Percentiles rank a stretch among this genome's conserved stretches.
These are phyloP conservation scores for Platerodrilus igneus DNA, from an alignment of 2,888 invertebrate genomes.

Conservation along the genomic window DNA sequence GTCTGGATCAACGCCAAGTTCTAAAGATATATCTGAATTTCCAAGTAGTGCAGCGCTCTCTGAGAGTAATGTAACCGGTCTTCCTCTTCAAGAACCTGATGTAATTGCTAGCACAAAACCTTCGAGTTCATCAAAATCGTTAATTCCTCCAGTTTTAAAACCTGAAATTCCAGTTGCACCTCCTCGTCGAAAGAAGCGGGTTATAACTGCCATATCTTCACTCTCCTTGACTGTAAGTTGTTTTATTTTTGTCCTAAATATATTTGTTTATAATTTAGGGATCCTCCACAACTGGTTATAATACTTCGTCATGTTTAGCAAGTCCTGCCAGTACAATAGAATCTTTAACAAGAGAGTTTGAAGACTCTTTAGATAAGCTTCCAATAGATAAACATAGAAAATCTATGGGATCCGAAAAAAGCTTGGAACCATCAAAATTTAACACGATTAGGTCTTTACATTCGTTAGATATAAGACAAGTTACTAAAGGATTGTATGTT, in stretches of 20 bases:
- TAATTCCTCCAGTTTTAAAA: slow-evolving; percentile 21
- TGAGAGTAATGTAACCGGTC: slow-evolving; percentile 26
- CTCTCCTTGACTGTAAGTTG: slow-evolving; percentile 33
- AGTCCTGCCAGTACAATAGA: slow-evolving; percentile 77
- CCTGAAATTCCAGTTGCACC: slow-evolving; percentile 63
- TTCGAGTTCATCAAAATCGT: slow-evolving; percentile 43
- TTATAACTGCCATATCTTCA: slow-evolving; percentile 39
- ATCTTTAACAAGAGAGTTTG: slow-evolving; percentile 74
- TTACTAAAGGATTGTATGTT: slow-evolving; percentile 54
- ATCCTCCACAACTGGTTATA: slow-evolving; percentile 36
- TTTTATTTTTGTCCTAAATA: neutral
- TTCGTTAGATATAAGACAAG: slow-evolving; percentile 45
- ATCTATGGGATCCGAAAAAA: slow-evolving; percentile 14
- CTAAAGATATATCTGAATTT: slow-evolving; percentile 42
- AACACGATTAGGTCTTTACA: slow-evolving; percentile 37
- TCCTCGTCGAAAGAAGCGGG: slow-evolving; percentile 73
- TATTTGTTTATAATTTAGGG: slow-evolving; percentile 29
- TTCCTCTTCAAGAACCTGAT: slow-evolving; percentile 76
- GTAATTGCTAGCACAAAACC: slow-evolving; percentile 89
- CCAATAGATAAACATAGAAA: slow-evolving; percentile 31
- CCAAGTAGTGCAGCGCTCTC: slow-evolving; percentile 44
- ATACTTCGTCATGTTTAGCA: slow-evolving; percentile 56
- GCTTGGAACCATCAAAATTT: slow-evolving; percentile 29
- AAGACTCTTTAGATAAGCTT: slow-evolving; percentile 65
- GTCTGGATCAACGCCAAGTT: slow-evolving; percentile 45